Base-by-base conservation (phyloP, 2,113 vertebrate genomes). In the Ophiodon elongatus region DNA sequence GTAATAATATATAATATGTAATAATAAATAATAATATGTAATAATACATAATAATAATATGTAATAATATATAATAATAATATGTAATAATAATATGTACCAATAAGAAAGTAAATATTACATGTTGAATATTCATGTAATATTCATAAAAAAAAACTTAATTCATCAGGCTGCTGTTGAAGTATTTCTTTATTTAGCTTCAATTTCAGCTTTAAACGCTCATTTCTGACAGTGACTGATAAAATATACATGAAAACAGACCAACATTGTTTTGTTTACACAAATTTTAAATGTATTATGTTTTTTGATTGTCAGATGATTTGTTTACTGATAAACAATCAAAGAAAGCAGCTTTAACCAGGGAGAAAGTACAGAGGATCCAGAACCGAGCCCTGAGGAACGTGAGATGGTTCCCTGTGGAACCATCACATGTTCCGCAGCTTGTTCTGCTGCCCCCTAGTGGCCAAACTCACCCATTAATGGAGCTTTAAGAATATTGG, bases 161-260 rank as follows among this genome's bases (percentile, higher is more conserved):
- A 62, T 52, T 23, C 21, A 52, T 52, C 19, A 27, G 54, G 11
- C 13, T 59, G 11, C 13, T 59, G 4, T 39, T 73, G 14, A 39
- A 17, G 0, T 35, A 21, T 64, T 41, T 66, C 39, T 85, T 76
- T 85, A 82, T 75, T 79, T 75, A 8, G 31, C 21, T 17, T 66
- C 7, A 52, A 15, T 19, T 56, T 67, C 8, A 54, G 59, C 13
- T 56, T 56, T 25, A 35, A 37, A 62, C 52, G 47, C 25, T 63
- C 0, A 27, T 66, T 76, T 70, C 15, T 35, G 15, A 21, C 63
- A 59, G 25, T 7, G 15, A 60, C 3, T 57, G n/a, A 19, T 5
- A 33, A 35, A 71, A 76, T 67, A 19, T 35, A 78, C 52, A 74
- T 8, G 8, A 76, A 69, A 35, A 68, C 27, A 69, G 23, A 72